These are phyloP conservation scores for Caenorhabditis imperialis DNA, from an alignment of 2,888 invertebrate genomes.

Conservation along the genomic window DNA sequence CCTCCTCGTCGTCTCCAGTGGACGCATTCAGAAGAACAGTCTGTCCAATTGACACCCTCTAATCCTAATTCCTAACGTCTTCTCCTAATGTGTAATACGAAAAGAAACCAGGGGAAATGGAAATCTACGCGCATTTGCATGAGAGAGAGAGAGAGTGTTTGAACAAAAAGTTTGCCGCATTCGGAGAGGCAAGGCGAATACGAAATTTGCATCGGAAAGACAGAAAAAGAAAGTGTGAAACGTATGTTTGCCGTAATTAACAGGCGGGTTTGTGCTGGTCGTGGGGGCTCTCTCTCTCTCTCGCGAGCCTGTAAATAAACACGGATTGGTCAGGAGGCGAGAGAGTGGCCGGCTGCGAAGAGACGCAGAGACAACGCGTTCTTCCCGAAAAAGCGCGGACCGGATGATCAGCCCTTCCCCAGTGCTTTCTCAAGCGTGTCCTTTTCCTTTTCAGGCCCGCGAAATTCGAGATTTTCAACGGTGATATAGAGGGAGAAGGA, in stretches of 20 bases:
- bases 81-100: too few relatives aligned
- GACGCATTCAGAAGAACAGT: too few relatives aligned
- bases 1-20: too few relatives aligned
- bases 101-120: too few relatives aligned
- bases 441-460: too few relatives aligned
- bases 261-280: constrained; percentile 28
- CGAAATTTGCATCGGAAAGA: neutral
- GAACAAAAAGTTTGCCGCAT: constrained; percentile 3
- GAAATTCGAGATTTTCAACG: constrained; percentile 43
- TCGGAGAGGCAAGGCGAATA: neutral
- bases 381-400: constrained; percentile 24
- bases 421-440: too few relatives aligned
- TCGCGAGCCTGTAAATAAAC: constrained; percentile 39
- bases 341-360: constrained; percentile 29
- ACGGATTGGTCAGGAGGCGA: constrained; percentile 29
- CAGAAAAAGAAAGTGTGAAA: constrained; percentile 47
- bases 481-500: constrained; percentile 12
- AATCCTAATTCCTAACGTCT: too few relatives aligned
- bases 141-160: too few relatives aligned
- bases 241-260: constrained; percentile 55
- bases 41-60: too few relatives aligned
- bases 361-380: constrained; percentile 25
- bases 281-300: constrained; percentile 31
- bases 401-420: constrained; percentile 18
- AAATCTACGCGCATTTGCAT: too few relatives aligned